These are phyloP conservation scores for Phaethon lepturus DNA, from an alignment of 2,113 vertebrate genomes.

Conservation along the genomic window DNA sequence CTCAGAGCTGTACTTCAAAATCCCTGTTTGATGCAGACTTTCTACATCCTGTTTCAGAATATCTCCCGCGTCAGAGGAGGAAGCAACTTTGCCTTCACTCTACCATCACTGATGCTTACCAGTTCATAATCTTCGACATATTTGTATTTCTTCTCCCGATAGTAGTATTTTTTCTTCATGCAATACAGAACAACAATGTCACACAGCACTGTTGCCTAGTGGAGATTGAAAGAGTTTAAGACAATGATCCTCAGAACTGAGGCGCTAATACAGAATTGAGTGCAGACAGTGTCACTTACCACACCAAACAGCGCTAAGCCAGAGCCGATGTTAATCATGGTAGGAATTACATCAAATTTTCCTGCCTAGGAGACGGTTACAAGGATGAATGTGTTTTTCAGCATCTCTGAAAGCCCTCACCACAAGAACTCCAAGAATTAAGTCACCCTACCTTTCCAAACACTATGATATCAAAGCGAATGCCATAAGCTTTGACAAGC, in stretches of 20 bases:
- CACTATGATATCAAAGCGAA: conserved; percentile 88
- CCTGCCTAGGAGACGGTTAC: conserved; percentile 80
- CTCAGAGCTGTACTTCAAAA: background rate
- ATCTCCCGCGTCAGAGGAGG: background rate
- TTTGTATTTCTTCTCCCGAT: conserved; percentile 84
- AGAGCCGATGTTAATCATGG: conserved; percentile 88
- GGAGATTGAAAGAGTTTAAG: background rate
- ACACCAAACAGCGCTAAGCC: conserved; percentile 83
- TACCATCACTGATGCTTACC: conserved; percentile 42
- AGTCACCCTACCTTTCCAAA: conserved; percentile 83
- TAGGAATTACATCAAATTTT: conserved; percentile 87
- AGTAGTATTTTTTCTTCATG: conserved; percentile 80
- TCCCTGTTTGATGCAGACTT: background rate
- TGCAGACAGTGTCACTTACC: conserved; percentile 71
- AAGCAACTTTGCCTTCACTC: background rate
- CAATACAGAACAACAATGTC: conserved; percentile 85
- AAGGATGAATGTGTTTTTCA: background rate
- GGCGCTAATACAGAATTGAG: background rate
- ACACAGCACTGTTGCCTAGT: conserved; percentile 82
- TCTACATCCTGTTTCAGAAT: background rate
- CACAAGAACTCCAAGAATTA: background rate
- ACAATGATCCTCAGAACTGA: background rate
- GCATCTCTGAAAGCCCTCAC: background rate
- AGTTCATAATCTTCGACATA: conserved; percentile 82
- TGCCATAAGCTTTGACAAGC: conserved; percentile 87